Evolutionary conservation across 1,140 invertebrate genomes (phyloP).

Genomic region (Parasteatoda tepidariorum): DNA sequence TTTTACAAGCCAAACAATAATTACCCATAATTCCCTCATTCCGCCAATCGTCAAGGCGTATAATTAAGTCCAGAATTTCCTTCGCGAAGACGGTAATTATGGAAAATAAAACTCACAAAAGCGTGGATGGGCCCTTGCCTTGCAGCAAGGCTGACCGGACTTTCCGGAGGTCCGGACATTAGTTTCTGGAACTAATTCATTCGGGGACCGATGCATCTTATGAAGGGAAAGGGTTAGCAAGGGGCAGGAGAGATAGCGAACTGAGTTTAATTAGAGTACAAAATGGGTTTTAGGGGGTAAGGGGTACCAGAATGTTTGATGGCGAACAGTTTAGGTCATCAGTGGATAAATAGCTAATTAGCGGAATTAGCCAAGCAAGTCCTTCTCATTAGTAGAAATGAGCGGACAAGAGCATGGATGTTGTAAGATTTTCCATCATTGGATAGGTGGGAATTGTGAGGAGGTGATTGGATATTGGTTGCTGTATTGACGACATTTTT

Average conservation of each 20-base stretch:
- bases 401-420: background rate
- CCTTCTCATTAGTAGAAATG: conserved; percentile 23
- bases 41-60: conserved; percentile 12
- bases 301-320: background rate
- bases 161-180: background rate
- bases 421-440: background rate
- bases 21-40: conserved; percentile 13
- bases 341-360: conserved; percentile 55
- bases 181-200: background rate
- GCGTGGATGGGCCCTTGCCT: background rate
- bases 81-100: conserved; percentile 27
- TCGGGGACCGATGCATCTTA: background rate
- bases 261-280: background rate
- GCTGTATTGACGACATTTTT: no score
- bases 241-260: background rate
- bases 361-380: conserved; percentile 45
- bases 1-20: background rate
- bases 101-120: conserved; percentile 30
- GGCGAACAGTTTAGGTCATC: conserved; percentile 35
- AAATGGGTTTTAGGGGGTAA: background rate
- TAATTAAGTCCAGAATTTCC: conserved; percentile 45
- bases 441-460: background rate
- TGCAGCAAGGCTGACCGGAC: no score
- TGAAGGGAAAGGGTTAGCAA: background rate
- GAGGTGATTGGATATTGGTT: no score